Conservation (phyloP, 1,140 invertebrate species). For the Drosophila simulans region DNA sequence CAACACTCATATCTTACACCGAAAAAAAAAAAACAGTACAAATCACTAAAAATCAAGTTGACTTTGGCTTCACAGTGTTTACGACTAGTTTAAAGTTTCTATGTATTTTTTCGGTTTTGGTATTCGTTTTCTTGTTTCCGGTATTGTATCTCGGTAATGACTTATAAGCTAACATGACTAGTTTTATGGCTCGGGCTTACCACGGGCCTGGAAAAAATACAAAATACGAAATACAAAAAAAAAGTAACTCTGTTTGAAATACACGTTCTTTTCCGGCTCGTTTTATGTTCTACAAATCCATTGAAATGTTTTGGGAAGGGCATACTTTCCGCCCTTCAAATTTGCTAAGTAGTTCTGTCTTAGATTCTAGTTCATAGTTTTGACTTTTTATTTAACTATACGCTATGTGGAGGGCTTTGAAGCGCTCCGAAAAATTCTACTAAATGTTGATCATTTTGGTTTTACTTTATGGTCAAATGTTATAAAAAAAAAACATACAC, state of each 20-base stretch:
- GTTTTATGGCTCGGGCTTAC: constrained; percentile 65
- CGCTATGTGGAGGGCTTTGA: constrained; percentile 10
- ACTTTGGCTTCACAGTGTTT: constrained; percentile 37
- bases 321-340: constrained; percentile 9
- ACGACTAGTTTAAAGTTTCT: constrained; percentile 44
- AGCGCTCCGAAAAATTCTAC: constrained; percentile 74
- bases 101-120: constrained; percentile 17
- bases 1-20: constrained; percentile 32
- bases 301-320: background rate
- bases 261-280: background rate
- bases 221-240: constrained; percentile 10
- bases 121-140: constrained; percentile 4
- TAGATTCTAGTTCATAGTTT: constrained; percentile 7
- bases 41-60: constrained; percentile 32
- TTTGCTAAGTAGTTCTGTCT: constrained; percentile 47
- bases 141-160: constrained; percentile 6
- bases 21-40: constrained; percentile 16
- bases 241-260: constrained; percentile 15
- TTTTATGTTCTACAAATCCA: constrained; percentile 18
- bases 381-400: constrained; percentile 29
- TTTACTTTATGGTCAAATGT: constrained; percentile 6
- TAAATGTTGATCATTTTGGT: constrained; percentile 36
- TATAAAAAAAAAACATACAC: constrained; percentile 26
- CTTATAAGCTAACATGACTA: constrained; percentile 50
- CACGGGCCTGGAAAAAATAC: constrained; percentile 54